Evolutionary conservation across 2,113 vertebrate species (phyloP).

Genomic region (Delphinapterus leucas): DNA sequence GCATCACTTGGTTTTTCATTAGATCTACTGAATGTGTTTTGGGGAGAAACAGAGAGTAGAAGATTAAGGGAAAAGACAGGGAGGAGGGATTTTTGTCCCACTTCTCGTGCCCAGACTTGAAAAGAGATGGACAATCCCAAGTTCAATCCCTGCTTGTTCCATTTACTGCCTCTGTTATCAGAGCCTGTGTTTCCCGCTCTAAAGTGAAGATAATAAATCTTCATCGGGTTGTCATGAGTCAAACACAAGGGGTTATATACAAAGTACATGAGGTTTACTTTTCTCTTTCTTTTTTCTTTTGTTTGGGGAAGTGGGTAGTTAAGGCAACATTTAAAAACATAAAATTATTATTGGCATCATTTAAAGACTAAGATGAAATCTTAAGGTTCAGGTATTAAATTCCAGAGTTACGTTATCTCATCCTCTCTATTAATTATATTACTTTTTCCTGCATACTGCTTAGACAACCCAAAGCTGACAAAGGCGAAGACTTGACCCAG

Average conservation of each 20-base stretch:
- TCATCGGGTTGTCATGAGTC: neutral
- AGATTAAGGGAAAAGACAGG: neutral
- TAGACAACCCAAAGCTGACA: neutral
- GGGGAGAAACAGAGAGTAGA: neutral
- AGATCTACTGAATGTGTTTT: neutral
- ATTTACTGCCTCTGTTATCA: neutral
- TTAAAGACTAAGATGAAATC: neutral
- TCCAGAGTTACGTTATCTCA: neutral
- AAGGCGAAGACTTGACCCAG: neutral
- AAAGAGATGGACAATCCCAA: neutral
- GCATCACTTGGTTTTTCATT: neutral
- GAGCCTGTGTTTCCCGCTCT: neutral
- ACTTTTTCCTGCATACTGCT: neutral
- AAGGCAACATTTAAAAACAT: neutral
- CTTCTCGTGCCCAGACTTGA: neutral
- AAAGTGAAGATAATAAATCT: neutral
- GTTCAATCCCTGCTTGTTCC: neutral
- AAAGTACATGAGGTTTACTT: neutral
- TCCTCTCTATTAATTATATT: neutral
- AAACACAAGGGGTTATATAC: neutral
- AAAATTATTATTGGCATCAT: neutral
- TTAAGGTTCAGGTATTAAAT: neutral
- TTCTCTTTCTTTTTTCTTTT: neutral
- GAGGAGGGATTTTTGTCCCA: neutral
- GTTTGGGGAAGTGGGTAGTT: neutral